Base-by-base conservation (phyloP, 2,797 vertebrate species). In the Thalassophryne amazonica region DNA sequence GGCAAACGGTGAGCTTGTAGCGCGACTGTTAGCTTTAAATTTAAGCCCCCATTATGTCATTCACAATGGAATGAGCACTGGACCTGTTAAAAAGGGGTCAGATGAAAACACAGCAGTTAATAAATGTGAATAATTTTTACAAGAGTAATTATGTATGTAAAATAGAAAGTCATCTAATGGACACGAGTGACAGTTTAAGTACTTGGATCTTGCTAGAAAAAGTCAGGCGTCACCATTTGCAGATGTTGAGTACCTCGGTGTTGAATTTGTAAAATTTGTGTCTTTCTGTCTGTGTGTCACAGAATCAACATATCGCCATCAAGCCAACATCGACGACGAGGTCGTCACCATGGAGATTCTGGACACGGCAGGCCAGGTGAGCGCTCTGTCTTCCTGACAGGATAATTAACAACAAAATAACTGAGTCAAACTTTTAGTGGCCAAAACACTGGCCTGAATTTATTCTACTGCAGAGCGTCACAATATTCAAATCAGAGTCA, bases 271-370 rank as follows among this genome's bases (percentile, higher is more conserved):
- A n/a, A 15, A 49, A 28, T 30, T 6, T 7, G 3, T 23, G 13
- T 24, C 6, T 39, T 27, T 27, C 7, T 48, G n/a, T 57, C 60
- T 59, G 57, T 28, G 51, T 69, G 50, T 63, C 72, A 33, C 75
- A 99, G 96, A 99, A 81, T 98, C 96, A 54, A 98, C 96, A 0
- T 97, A 99, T 76, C 93, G 94, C 52, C 97, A 99, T 77, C 96
- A 99, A 72, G 94, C 94, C 61, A 96, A 87, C 40, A 94, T 98
- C 9, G 97, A 99, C 4, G 96, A 99, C 73, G 97, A 99, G 81
- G 85, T 90, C 6, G 93, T 99, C 72, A 88, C 92, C 86, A 98
- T 99, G 97, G 97, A 99, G 87, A 96, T 99, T 42, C 86, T 99
- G 52, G 97, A 99, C 76, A 98, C 96, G 10, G 96, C 97, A 32